Evolutionary conservation across 2,888 invertebrate species (phyloP).

Genomic region (Heliconius ethilla): DNA sequence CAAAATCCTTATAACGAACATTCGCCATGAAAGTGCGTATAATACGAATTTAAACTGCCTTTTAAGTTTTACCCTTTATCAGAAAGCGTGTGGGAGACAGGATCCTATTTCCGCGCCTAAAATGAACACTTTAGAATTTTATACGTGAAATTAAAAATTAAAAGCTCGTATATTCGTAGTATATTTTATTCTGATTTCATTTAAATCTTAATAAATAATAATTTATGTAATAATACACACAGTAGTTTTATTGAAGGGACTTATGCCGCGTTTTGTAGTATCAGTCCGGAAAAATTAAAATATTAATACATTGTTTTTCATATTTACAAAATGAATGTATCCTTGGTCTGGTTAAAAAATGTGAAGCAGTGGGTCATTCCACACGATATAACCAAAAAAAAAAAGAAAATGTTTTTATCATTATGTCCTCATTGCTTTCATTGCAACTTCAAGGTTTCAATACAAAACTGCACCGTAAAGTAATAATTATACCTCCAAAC

Average conservation of each 20-base stretch:
- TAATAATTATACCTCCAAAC: neutral
- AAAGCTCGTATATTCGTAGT: neutral
- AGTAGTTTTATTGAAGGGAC: no score
- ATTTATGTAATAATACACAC: no score
- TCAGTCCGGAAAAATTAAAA: neutral
- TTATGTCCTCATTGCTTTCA: no score
- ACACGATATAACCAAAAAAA: neutral
- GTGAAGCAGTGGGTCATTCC: neutral
- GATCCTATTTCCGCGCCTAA: neutral
- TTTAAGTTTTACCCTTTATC: neutral
- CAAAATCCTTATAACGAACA: neutral
- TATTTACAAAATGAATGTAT: neutral
- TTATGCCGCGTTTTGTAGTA: neutral
- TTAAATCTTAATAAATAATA: neutral
- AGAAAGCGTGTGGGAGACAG: neutral
- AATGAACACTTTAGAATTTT: neutral
- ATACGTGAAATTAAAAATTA: neutral
- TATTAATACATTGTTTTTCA: neutral
- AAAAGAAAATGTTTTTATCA: no score
- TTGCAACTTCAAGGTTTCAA: neutral
- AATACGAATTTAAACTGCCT: constrained; percentile 5
- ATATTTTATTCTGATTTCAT: neutral
- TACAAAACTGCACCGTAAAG: neutral
- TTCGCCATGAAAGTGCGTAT: neutral
- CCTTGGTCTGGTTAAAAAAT: neutral